Base-by-base conservation (phyloP, 2,797 vertebrate species). In the Xyrichtys novacula region DNA sequence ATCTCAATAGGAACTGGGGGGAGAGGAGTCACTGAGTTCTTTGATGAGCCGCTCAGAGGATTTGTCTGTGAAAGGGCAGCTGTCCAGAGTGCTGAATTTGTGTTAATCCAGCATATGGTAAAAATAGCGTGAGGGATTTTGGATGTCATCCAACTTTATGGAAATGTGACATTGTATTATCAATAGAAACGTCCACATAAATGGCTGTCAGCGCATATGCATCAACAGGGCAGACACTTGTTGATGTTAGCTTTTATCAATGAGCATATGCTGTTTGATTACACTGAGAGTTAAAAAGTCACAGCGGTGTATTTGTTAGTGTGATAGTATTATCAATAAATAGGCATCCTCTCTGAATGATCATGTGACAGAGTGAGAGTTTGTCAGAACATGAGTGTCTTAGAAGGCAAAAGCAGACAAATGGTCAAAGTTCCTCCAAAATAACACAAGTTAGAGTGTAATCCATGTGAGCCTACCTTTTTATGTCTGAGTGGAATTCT, bases 401-500 rank as follows among this genome's bases (percentile, higher is more conserved):
- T 14, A 46, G 28, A 60, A 36, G 1, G 22, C 39, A 22, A 19
- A 32, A 15, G 10, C 43, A 25, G 12, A 16, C 32, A 43, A 50
- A 10, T 32, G 11, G 25, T 34, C 4, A 68, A 2, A 48, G 0
- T 14, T 72, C 6, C 16, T 63, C 12, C 1, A 59, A 48, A 42
- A n/a, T 5, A 59, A 43, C 38, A 66, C 28, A 62, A 55, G n/a
- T 19, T 36, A 34, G 10, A 25, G n/a, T 64, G 25, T 46, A 2
- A 25, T 36, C 26, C 2, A 15, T 6, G 2, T 31, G 9, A 50
- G 38, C 86, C 66, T 96, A 99, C 98, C 97, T 99, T 98, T 96
- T 96, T 96, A 94, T 98, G 98, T 90, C 96, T 96, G 89, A 98
- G 96, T 77, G 97, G 95, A 92, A 95, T 92, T 91, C 96, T 95